Evolutionary conservation across 1,140 invertebrate species (phyloP), one percentile per base, ranked within the genome.

Genomic region (Drosophila kanapiae): DNA sequence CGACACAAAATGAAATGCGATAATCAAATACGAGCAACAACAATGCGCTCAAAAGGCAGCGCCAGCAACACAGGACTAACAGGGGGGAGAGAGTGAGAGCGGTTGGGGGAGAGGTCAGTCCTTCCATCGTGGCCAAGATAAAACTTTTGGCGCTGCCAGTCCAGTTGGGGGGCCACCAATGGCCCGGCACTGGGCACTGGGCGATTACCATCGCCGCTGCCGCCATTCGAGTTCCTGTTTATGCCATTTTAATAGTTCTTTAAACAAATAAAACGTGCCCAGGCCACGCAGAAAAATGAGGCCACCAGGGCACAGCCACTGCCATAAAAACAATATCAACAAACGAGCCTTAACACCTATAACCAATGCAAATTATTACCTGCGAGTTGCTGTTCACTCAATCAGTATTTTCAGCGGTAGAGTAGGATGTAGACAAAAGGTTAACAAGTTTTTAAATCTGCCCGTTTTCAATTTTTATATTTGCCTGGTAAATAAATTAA

Each of bases 1-100:
- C 75, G 77, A 87, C 84, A 87, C 84, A 87, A 83, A 87, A 88
- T 83, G 84, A 87, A 87, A 87, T 87, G 84, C 84, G 84, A 87
- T 87, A 88, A 87, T 87, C 84, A 87, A 87, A 87, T 87, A 87
- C 84, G 80, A 67, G 68, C 84, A 88, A 75, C 84, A 87, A 87
- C 84, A 88, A 88, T 83, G 83, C 82, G 78, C 75, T 78, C 82
- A 59, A 81, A 79, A 67, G 68, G 56, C 47, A 48, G 38, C 53
- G 59, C 47, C 42, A 74, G 74, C 53, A 18, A 8, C n/a, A 11
- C 48, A 33, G 48, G 48, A 33, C 48, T 51, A 10, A 29, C 31
- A 33, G 13, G 23, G 29, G 47, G 49, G 3, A 0, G 6, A 0
- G n/a, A 33, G 48, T 5, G 45, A 23, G 45, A 27, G 45, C n/a